Conservation (phyloP, 2,888 invertebrate genomes). For the Maniola hyperantus region DNA sequence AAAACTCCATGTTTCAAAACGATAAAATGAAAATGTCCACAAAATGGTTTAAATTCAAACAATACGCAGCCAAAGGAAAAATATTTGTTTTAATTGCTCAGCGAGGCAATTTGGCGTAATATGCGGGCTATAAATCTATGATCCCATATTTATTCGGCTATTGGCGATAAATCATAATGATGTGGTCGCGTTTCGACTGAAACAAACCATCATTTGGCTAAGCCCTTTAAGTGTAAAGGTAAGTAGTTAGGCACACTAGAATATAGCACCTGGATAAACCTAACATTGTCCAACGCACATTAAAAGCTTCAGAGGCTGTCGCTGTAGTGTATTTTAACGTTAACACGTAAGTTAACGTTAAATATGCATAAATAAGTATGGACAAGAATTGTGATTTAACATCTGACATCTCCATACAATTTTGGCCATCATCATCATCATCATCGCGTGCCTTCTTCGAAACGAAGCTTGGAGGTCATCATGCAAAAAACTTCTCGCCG, state of each 20-base stretch:
- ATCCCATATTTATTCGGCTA: conserved; percentile 11
- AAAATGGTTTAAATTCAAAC: conserved; percentile 20
- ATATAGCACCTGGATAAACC: neutral
- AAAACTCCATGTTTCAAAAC: neutral
- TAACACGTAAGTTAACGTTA: too few species aligned
- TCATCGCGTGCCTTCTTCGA: too few species aligned
- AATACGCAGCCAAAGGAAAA: conserved; percentile 21
- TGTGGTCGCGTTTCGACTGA: neutral
- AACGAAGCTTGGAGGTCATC: too few species aligned
- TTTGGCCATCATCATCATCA: too few species aligned
- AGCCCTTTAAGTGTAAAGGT: too few species aligned
- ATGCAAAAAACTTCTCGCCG: too few species aligned
- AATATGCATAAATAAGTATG: too few species aligned
- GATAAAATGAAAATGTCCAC: conserved; percentile 20
- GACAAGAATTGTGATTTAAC: too few species aligned
- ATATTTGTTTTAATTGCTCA: conserved; percentile 21
- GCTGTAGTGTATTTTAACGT: too few species aligned
- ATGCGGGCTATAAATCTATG: conserved; percentile 16
- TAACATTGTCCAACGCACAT: neutral
- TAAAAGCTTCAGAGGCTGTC: too few species aligned
- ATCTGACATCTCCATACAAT: too few species aligned
- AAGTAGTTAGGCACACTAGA: too few species aligned
- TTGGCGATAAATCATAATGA: conserved; percentile 7
- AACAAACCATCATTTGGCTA: neutral
- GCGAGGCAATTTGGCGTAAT: conserved; percentile 17